Conservation (phyloP, 2,888 invertebrate species). For the Leptinotarsa juncta region DNA sequence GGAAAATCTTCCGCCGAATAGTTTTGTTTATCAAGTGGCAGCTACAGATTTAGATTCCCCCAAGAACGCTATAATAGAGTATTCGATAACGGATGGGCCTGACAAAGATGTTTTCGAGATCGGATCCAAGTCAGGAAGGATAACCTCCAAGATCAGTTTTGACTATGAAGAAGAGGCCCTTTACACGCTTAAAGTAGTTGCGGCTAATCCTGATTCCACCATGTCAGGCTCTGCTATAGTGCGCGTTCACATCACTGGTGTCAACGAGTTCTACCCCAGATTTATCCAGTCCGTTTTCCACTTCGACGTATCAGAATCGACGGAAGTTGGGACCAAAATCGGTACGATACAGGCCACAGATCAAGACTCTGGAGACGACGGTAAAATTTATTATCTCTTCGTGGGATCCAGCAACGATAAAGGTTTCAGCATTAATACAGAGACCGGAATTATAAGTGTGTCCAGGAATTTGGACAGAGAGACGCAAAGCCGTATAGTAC, state of each 20-base stretch:
- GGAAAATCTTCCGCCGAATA: slow-evolving; percentile 84
- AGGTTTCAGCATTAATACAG: slow-evolving; percentile 87
- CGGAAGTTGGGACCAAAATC: slow-evolving; percentile 85
- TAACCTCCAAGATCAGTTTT: slow-evolving; percentile 81
- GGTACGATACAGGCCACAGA: slow-evolving; percentile 90
- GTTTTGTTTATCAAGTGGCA: slow-evolving; percentile 78
- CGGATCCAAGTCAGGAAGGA: slow-evolving; percentile 80
- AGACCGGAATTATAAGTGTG: slow-evolving; percentile 86
- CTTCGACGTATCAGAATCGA: slow-evolving; percentile 93
- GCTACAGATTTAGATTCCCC: slow-evolving; percentile 90
- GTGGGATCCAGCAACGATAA: slow-evolving; percentile 93
- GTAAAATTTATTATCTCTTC: slow-evolving; percentile 89
- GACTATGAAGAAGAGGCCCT: slow-evolving; percentile 87
- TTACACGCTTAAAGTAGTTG: slow-evolving; percentile 82
- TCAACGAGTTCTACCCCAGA: slow-evolving; percentile 89
- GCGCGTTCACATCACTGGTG: slow-evolving; percentile 81
- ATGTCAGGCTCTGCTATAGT: slow-evolving; percentile 83
- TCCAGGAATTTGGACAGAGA: slow-evolving; percentile 86
- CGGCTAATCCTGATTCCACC: slow-evolving; percentile 86
- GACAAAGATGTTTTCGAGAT: slow-evolving; percentile 79
- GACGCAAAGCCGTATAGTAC: slow-evolving; percentile 87
- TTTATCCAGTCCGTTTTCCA: slow-evolving; percentile 92
- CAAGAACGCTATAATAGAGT: slow-evolving; percentile 86
- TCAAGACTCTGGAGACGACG: slow-evolving; percentile 89
- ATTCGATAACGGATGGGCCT: slow-evolving; percentile 82